Conservation (phyloP, 2,113 vertebrate genomes). For the Otocyon megalotis region DNA sequence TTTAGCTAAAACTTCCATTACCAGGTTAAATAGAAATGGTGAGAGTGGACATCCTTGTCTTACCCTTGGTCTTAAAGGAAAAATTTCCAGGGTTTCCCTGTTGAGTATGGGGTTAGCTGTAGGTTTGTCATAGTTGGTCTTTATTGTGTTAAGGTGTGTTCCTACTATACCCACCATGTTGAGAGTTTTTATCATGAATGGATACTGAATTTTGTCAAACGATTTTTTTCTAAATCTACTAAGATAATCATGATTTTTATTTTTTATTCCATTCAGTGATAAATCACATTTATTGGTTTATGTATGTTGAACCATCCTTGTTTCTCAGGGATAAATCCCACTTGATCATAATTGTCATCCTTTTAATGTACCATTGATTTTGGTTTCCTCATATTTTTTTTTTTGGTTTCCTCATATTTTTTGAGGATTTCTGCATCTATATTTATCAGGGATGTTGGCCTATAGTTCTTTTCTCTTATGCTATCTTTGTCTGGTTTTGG, state of each 20-base stretch:
- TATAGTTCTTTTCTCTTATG: background rate
- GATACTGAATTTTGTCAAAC: background rate
- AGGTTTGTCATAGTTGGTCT: background rate
- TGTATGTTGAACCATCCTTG: background rate
- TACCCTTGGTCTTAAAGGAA: background rate
- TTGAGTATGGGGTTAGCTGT: background rate
- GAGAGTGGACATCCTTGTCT: background rate
- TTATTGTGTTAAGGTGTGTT: background rate
- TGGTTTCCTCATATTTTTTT: background rate
- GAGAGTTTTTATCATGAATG: background rate
- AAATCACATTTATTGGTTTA: too few relatives aligned
- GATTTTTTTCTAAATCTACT: background rate
- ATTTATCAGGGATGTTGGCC: background rate
- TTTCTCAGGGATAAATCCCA: background rate
- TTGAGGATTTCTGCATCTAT: background rate
- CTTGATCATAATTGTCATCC: accelerated
- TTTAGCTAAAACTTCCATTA: background rate
- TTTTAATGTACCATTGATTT: background rate
- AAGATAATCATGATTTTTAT: background rate
- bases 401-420: background rate
- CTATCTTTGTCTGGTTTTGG: background rate
- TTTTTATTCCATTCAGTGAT: background rate
- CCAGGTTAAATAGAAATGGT: background rate
- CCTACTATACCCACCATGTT: too few relatives aligned
- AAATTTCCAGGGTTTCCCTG: background rate